A percentile compares a stretch with the other conserved stretches of the same genome.
Evolutionary conservation across 2,797 vertebrate species (phyloP).

Genomic region (Ctenosaura bakeri): DNA sequence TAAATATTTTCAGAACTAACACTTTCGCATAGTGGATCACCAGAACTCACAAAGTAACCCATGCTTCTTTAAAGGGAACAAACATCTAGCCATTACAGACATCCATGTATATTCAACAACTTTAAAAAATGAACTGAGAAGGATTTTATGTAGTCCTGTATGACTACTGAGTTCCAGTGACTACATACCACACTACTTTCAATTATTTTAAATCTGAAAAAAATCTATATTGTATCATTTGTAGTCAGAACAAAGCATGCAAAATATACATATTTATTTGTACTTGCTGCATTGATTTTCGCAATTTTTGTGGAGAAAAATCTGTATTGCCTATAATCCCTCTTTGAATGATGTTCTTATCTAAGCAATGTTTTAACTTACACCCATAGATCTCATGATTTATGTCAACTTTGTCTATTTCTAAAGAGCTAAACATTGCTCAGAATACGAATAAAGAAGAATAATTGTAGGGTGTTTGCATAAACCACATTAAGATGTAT

Average conservation of each 20-base stretch:
- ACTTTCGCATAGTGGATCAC: not conserved
- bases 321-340: not conserved
- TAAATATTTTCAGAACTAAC: not conserved
- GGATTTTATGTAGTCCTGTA: not conserved
- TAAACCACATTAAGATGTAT: conserved; percentile 6
- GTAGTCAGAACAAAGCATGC: not conserved
- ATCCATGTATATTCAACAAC: not conserved
- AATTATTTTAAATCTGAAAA: not conserved
- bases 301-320: conserved; percentile 5
- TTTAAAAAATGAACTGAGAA: not conserved
- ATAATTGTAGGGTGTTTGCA: not conserved
- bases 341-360: conserved; percentile 2
- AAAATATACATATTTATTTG: not conserved
- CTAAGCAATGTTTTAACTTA: not conserved
- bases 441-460: conserved; percentile 1
- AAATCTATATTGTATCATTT: not conserved
- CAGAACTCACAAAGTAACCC: not conserved
- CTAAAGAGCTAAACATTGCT: conserved; percentile 16
- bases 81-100: not conserved
- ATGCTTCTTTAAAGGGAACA: not conserved
- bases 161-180: not conserved
- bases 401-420: conserved; percentile 6
- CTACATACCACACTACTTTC: not conserved
- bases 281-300: not conserved
- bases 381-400: not conserved